A percentile compares a stretch with the other conserved stretches of the same genome.
Evolutionary conservation across 1,140 invertebrate genomes (phyloP).

Genomic region (Xylocopa sonorina): DNA sequence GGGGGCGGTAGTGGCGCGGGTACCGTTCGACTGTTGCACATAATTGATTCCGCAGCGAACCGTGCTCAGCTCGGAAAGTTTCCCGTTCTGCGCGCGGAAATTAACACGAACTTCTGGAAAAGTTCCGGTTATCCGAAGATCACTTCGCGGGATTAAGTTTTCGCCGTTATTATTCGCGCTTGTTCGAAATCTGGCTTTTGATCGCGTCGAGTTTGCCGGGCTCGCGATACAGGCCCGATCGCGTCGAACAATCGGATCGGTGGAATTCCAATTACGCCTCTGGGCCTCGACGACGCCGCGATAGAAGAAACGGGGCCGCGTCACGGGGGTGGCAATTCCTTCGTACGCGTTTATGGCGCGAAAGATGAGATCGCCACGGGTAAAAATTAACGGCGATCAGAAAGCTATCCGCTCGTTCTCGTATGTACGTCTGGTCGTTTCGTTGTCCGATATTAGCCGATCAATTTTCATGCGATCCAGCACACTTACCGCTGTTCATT

Average conservation of each 20-base stretch:
- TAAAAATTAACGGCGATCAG: neutral
- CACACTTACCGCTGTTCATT: slow-evolving; percentile 57
- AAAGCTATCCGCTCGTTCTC: neutral
- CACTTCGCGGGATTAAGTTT: slow-evolving; percentile 34
- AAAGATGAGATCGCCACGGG: neutral
- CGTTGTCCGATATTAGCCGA: slow-evolving; percentile 55
- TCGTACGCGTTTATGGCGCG: neutral
- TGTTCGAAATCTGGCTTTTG: neutral
- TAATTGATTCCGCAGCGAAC: slow-evolving; percentile 55
- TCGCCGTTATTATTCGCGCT: neutral
- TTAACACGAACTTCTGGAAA: slow-evolving; percentile 43
- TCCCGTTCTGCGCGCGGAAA: slow-evolving; percentile 31
- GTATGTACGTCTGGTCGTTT: neutral
- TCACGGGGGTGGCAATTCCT: neutral
- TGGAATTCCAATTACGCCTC: neutral
- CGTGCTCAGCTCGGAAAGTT: slow-evolving; percentile 24
- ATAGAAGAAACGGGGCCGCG: no score
- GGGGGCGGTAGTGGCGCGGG: no score
- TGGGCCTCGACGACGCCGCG: no score
- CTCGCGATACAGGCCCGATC: neutral
- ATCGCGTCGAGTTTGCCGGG: neutral
- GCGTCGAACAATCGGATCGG: neutral
- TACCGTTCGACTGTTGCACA: slow-evolving; percentile 45
- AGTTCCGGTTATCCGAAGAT: slow-evolving; percentile 27
- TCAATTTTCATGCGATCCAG: slow-evolving; percentile 54